These are phyloP conservation scores for Xenentodon cancila DNA, from an alignment of 2,797 vertebrate genomes.

Conservation along the genomic window DNA sequence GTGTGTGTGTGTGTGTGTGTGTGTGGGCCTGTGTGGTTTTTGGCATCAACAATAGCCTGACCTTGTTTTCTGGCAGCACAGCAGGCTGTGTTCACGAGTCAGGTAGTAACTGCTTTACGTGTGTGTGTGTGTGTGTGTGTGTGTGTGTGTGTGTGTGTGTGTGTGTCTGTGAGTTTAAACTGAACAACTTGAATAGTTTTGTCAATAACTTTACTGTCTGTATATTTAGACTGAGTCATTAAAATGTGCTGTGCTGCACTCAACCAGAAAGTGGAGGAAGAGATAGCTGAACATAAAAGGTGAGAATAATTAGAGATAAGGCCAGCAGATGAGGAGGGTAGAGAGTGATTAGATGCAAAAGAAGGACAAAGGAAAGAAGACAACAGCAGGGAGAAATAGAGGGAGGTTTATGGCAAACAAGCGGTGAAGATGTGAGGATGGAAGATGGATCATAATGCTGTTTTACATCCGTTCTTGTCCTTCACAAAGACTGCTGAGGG, in stretches of 20 bases:
- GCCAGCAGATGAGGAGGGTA: no score
- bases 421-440: slow-evolving; percentile 42
- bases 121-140: slow-evolving; percentile 8
- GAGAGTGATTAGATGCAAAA: slow-evolving; percentile 25
- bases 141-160: slow-evolving; percentile 18
- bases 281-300: slow-evolving; percentile 30
- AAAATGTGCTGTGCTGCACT: slow-evolving; percentile 47
- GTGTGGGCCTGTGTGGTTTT: slow-evolving; percentile 47
- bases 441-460: slow-evolving; percentile 51
- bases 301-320: slow-evolving; percentile 10
- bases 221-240: slow-evolving; percentile 73
- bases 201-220: slow-evolving; percentile 83
- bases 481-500: slow-evolving; percentile 63
- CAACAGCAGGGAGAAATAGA: slow-evolving; percentile 13
- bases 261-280: slow-evolving; percentile 58
- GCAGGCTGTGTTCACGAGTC: slow-evolving; percentile 76
- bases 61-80: slow-evolving; percentile 80
- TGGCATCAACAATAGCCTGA: slow-evolving; percentile 69
- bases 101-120: slow-evolving; percentile 55
- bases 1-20: slow-evolving; percentile 12
- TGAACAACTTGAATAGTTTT: slow-evolving; percentile 61
- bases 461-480: slow-evolving; percentile 53
- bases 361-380: slow-evolving; percentile 26
- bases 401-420: slow-evolving; percentile 37
- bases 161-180: slow-evolving; percentile 40